phyloP scores from a whole-genome alignment of 2,888 invertebrate genomes.

The Neoascia interrupta region DNA sequence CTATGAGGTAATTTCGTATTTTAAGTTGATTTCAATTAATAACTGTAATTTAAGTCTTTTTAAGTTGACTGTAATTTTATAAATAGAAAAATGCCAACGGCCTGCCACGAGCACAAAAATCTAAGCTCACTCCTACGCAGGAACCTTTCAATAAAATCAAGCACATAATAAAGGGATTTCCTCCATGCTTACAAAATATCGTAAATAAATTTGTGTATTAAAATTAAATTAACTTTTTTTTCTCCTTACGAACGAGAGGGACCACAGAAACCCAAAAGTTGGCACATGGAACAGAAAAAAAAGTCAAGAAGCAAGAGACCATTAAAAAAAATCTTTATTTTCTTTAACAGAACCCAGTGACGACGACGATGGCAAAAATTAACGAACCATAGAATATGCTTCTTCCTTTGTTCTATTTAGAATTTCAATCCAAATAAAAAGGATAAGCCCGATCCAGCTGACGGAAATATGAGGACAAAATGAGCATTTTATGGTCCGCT shows the following conservation, averaged over 20 bases:
- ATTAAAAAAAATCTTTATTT: slow-evolving; percentile 54
- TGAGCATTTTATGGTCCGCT: slow-evolving; percentile 8
- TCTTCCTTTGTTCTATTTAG: slow-evolving; percentile 41
- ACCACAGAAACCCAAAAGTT: background rate
- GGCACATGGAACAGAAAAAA: background rate
- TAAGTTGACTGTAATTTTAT: no score
- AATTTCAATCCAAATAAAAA: slow-evolving; percentile 37
- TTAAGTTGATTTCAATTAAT: no score
- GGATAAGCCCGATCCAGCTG: slow-evolving; percentile 14
- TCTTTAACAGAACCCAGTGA: slow-evolving; percentile 21
- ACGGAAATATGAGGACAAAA: slow-evolving; percentile 15
- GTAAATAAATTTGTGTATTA: slow-evolving; percentile 33
- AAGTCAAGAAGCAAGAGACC: slow-evolving; percentile 43
- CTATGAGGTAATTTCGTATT: no score
- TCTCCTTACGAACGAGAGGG: background rate
- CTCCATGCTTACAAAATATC: background rate
- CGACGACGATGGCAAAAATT: slow-evolving; percentile 39
- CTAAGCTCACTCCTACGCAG: no score
- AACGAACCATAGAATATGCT: slow-evolving; percentile 66
- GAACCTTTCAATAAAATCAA: no score
- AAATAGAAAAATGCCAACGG: no score
- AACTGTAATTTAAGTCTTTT: no score
- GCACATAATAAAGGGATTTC: slow-evolving; percentile 24
- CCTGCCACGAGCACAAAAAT: no score
- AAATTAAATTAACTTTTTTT: slow-evolving; percentile 23